phyloP scores from a whole-genome alignment of 2,888 invertebrate species.

The Sisyra nigra region DNA sequence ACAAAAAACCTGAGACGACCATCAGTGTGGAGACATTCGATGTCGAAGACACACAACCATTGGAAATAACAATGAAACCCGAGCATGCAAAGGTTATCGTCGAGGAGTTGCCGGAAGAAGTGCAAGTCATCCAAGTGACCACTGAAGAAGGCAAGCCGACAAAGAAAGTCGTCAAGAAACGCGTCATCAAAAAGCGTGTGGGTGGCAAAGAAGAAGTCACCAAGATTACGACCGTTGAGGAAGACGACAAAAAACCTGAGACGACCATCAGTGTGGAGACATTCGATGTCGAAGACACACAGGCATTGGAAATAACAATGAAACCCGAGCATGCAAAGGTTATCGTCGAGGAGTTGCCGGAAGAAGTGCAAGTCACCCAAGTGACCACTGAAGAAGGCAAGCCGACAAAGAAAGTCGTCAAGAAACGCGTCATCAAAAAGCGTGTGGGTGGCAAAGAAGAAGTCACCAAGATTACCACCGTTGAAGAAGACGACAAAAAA shows the following conservation, averaged over 20 bases:
- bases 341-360: constrained; percentile 15
- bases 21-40: constrained; percentile 10
- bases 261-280: constrained; percentile 17
- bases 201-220: constrained; percentile 24
- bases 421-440: constrained; percentile 15
- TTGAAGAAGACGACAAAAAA: constrained; percentile 13
- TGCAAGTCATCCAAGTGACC: constrained; percentile 13
- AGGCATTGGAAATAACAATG: constrained; percentile 22
- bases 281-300: constrained; percentile 11
- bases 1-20: constrained; percentile 13
- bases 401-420: not conserved
- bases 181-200: constrained; percentile 21
- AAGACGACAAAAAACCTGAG: constrained; percentile 20
- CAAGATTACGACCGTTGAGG: constrained; percentile 24
- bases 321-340: constrained; percentile 22
- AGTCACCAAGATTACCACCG: constrained; percentile 18
- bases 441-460: constrained; percentile 18
- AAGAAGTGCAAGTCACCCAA: constrained; percentile 9
- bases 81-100: constrained; percentile 8
- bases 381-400: constrained; percentile 1
- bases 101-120: constrained; percentile 12
- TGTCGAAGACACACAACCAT: not conserved
- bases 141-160: constrained; percentile 15
- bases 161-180: constrained; percentile 17
- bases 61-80: constrained; percentile 4